Percentiles rank a stretch among this genome's conserved stretches.
Conservation (phyloP, 2,113 vertebrate species). For the Muntiacus muntjak region DNA sequence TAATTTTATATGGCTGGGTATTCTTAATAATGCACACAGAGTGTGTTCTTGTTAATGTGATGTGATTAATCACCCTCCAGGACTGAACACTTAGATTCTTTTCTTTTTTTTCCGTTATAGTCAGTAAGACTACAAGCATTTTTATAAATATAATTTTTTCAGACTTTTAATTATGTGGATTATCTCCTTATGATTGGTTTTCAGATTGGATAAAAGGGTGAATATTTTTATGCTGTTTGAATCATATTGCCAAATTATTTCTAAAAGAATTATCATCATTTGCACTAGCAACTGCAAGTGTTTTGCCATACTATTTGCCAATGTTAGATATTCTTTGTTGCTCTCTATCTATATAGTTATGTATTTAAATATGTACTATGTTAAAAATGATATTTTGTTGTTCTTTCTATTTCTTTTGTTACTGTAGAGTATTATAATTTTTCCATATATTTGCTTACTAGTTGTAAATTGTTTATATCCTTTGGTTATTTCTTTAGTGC, state of each 20-base stretch:
- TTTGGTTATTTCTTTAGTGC: not conserved
- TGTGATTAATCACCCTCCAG: not conserved
- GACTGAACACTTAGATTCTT: not conserved
- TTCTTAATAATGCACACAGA: not conserved
- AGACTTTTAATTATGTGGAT: not conserved
- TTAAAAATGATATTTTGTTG: not conserved
- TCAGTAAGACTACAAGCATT: not conserved
- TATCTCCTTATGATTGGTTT: not conserved
- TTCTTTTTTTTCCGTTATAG: not conserved
- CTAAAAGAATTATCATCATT: not conserved
- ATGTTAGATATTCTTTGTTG: not conserved
- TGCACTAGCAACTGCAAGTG: not conserved
- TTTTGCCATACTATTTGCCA: not conserved
- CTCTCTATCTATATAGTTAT: not conserved
- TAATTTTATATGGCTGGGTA: not conserved
- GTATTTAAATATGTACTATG: not conserved
- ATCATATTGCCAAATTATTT: not conserved
- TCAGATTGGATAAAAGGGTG: not conserved
- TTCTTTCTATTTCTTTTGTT: slow-evolving; percentile 2
- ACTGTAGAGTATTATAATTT: not conserved
- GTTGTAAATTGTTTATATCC: not conserved
- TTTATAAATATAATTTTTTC: not conserved
- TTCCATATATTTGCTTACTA: not conserved
- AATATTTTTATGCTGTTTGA: not conserved
- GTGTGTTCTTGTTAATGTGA: not conserved